Percentiles rank a stretch among this genome's conserved stretches.
phyloP scores from a whole-genome alignment of 2,888 invertebrate species.

The Carcina quercana region DNA sequence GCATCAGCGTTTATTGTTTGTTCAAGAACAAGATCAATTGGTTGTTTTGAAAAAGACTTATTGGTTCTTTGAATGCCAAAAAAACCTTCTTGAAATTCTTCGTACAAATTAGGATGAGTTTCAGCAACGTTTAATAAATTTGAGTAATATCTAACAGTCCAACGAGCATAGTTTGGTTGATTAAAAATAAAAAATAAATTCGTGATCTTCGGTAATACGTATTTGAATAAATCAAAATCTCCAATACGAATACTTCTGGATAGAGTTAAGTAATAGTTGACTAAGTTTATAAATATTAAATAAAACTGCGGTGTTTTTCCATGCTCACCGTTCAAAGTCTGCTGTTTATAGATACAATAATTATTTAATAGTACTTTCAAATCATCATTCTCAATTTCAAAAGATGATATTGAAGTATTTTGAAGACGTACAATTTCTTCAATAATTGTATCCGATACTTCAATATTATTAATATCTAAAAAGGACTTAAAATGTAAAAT shows the following conservation, averaged over 20 bases:
- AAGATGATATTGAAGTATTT: not conserved
- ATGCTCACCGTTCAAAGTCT: too few relatives aligned
- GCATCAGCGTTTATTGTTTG: conserved; percentile 15
- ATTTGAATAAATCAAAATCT: too few relatives aligned
- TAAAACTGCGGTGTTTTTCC: too few relatives aligned
- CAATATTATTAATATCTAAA: not conserved
- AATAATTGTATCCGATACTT: not conserved
- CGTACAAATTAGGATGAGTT: conserved; percentile 15
- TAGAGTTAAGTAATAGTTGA: too few relatives aligned
- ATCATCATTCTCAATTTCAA: too few relatives aligned
- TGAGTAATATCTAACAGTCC: conserved; percentile 6
- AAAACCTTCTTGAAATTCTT: conserved; percentile 8
- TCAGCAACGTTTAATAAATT: conserved; percentile 8
- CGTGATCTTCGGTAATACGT: too few relatives aligned
- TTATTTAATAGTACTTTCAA: too few relatives aligned
- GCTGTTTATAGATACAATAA: too few relatives aligned
- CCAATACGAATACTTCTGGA: too few relatives aligned
- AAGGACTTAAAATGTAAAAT: not conserved
- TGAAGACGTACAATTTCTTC: too few relatives aligned
- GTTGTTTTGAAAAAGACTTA: conserved; percentile 16
- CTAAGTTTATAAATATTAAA: too few relatives aligned
- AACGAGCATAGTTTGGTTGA: conserved; percentile 12
- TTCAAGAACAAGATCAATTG: conserved; percentile 14
- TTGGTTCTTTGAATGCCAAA: conserved; percentile 15
- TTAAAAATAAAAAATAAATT: conserved; percentile 8